Evolutionary conservation across 1,140 invertebrate species (phyloP).

Genomic region (Pseudomyrmex sp.): DNA sequence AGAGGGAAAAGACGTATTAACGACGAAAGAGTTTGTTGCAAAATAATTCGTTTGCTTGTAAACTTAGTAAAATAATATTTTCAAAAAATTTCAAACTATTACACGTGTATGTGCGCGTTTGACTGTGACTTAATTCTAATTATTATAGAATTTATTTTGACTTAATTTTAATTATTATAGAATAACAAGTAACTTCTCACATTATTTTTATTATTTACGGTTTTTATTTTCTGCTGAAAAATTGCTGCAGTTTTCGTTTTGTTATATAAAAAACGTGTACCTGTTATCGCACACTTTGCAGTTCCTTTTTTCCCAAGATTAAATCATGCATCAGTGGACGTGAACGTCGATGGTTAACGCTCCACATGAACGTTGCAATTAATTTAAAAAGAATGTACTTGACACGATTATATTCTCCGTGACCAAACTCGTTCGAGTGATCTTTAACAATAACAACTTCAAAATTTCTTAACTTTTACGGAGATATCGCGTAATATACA

Average conservation of each 20-base stretch:
- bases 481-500: neutral
- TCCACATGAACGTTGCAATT: neutral
- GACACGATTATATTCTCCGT: neutral
- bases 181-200: neutral
- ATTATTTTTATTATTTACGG: too few species aligned
- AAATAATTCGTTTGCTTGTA: neutral
- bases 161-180: neutral
- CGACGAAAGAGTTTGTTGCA: constrained; percentile 12
- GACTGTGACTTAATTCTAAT: constrained; percentile 4
- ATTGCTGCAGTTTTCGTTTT: too few species aligned
- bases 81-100: neutral
- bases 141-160: neutral
- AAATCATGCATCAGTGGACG: neutral
- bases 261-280: too few species aligned
- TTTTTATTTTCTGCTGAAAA: too few species aligned
- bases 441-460: neutral
- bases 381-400: neutral
- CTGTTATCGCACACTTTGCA: too few species aligned
- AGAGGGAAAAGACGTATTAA: constrained; percentile 6
- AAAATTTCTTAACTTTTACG: neutral
- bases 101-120: neutral
- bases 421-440: neutral
- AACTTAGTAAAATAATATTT: neutral
- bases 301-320: too few species aligned
- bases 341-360: neutral